These are phyloP conservation scores for Chrysolina americana DNA, from an alignment of 2,888 invertebrate species.

Conservation along the genomic window DNA sequence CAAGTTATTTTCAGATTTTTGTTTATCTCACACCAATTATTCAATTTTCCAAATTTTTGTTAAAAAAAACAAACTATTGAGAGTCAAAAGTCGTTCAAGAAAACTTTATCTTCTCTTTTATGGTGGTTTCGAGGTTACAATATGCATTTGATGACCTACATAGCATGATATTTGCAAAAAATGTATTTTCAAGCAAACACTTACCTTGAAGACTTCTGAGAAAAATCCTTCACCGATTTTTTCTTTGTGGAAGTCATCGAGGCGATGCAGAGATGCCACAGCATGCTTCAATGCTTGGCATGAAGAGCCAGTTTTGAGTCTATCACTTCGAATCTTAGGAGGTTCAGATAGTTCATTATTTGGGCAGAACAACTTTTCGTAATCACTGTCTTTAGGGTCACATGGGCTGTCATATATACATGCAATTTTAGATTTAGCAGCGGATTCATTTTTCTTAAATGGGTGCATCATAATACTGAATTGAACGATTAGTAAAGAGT, in stretches of 20 bases:
- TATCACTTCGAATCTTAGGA: constrained; percentile 68
- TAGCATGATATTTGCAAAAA: constrained; percentile 39
- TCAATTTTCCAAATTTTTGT: constrained; percentile 41
- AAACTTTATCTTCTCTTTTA: constrained; percentile 42
- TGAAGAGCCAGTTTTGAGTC: constrained; percentile 80
- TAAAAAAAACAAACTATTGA: constrained; percentile 28
- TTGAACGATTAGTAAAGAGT: constrained; percentile 59
- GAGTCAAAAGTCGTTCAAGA: constrained; percentile 24
- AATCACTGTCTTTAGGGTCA: constrained; percentile 66
- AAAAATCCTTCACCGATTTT: constrained; percentile 97
- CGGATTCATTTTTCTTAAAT: constrained; percentile 59
- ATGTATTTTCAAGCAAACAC: constrained; percentile 55
- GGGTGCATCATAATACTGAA: constrained; percentile 61
- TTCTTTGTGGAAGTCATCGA: constrained; percentile 94
- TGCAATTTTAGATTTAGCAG: constrained; percentile 59
- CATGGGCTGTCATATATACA: constrained; percentile 69
- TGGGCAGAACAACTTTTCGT: constrained; percentile 66
- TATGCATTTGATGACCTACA: constrained; percentile 51
- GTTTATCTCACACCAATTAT: constrained; percentile 47
- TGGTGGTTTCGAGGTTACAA: constrained; percentile 53
- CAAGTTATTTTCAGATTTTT: constrained; percentile 53
- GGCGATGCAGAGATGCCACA: constrained; percentile 90
- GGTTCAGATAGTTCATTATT: constrained; percentile 69
- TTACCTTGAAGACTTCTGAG: constrained; percentile 98
- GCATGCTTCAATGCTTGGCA: constrained; percentile 93